Base-by-base conservation (phyloP, 2,888 invertebrate species). In the Cosmia trapezina region DNA sequence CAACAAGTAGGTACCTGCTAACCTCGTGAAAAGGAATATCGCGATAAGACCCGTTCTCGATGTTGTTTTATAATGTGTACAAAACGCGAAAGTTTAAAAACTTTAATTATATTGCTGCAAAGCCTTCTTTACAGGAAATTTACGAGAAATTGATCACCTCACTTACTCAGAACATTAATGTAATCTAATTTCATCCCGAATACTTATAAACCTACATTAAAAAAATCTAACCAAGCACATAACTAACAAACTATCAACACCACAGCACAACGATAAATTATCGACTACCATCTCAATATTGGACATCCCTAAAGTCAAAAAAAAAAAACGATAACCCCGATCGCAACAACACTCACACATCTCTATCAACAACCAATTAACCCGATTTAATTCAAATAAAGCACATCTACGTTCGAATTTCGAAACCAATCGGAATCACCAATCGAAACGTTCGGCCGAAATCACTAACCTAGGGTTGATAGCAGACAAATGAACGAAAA, bases 391-490 rank as follows among this genome's bases (percentile, higher is more conserved):
- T 83, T 70, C 83, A 73, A 69, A 83, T 78, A 77, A 83, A 85
- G 79, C 53, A 68, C 57, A 78, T 62, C 70, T 54, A 59, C 74
- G 65, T 65, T 64, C 70, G 69, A 74, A 71, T 61, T 60, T 68
- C 72, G 70, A 72, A 84, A 66, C 66, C 86, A 79, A 81, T 78
- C 73, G 70, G 68, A 70, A 81, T 86, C 80, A 71, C 78, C 80
- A 84, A 85, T 85, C 80, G 86, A 84, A 86, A 86, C 61, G 75
- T 9, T 67, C 82, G 70, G 74, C 64, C 66, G 61, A 43, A 81
- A 83, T 84, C 69, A 82, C 70, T 57, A 72, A 80, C 49, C 67
- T 59, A 70, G 63, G 70, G 67, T 56, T 81, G 83, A 65, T 68
- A 59, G 53, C 78, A 45, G 47, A 64, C 64, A 72, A 83, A 80